Conservation (phyloP, 2,797 vertebrate species). For the Garrulus glandarius region DNA sequence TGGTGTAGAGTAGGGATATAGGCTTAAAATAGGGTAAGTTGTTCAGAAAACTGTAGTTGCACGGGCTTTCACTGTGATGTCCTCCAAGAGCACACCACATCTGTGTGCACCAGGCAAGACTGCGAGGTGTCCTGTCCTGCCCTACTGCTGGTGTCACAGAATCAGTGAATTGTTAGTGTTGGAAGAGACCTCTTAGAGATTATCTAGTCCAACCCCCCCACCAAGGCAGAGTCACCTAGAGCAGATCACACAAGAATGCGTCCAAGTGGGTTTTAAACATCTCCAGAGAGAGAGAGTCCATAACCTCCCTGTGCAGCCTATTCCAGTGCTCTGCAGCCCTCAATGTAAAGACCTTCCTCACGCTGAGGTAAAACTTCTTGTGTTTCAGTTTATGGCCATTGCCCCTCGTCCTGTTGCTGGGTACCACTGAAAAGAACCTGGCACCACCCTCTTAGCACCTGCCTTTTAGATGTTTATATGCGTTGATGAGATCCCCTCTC, state of each 20-base stretch:
- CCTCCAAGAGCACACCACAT: fast-evolving
- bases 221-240: not conserved
- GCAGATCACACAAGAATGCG: not conserved
- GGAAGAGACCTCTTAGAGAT: not conserved
- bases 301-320: not conserved
- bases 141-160: not conserved
- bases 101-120: fast-evolving
- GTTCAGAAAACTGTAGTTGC: not conserved
- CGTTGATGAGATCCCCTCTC: not conserved
- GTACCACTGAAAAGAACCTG: not conserved
- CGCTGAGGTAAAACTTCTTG: not conserved
- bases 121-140: too few species aligned
- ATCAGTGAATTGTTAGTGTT: not conserved
- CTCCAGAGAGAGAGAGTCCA: too few species aligned
- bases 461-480: not conserved
- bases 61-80: fast-evolving
- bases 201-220: not conserved
- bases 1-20: not conserved
- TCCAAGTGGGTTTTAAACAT: not conserved
- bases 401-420: not conserved
- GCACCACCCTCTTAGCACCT: not conserved
- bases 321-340: too few species aligned
- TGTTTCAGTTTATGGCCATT: not conserved
- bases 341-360: not conserved
- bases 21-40: not conserved